These are phyloP conservation scores for Drosophila pseudotalamancana DNA, from an alignment of 2,888 invertebrate genomes.

Conservation along the genomic window DNA sequence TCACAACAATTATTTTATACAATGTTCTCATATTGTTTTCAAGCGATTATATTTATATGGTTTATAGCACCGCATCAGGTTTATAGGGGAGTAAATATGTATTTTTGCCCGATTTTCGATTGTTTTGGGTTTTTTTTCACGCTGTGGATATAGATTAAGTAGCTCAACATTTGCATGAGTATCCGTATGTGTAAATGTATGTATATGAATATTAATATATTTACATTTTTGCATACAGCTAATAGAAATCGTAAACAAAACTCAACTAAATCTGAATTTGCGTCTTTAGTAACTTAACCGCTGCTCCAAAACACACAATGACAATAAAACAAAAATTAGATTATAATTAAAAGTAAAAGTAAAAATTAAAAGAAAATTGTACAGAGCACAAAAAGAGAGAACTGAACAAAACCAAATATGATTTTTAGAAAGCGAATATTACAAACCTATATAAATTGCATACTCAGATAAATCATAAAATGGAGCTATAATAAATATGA, in stretches of 20 bases:
- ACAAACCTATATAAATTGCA: slow-evolving; percentile 17
- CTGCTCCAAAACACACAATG: slow-evolving; percentile 46
- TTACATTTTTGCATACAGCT: slow-evolving; percentile 39
- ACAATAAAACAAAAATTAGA: slow-evolving; percentile 25
- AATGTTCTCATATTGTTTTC: slow-evolving; percentile 8
- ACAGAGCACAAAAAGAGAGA: slow-evolving; percentile 34
- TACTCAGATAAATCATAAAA: slow-evolving; percentile 7
- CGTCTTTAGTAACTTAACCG: slow-evolving; percentile 62
- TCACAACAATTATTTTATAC: slow-evolving; percentile 22
- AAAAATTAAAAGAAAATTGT: slow-evolving; percentile 27
- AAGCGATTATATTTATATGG: slow-evolving; percentile 37
- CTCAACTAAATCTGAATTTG: slow-evolving; percentile 50
- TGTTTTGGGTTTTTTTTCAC: slow-evolving; percentile 12
- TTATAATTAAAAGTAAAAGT: slow-evolving; percentile 22
- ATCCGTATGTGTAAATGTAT: slow-evolving; percentile 42
- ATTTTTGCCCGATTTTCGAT: slow-evolving; percentile 17
- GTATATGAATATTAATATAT: slow-evolving; percentile 29
- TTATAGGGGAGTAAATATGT: slow-evolving; percentile 32
- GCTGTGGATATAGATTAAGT: slow-evolving; percentile 62
- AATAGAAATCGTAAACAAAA: slow-evolving; percentile 40
- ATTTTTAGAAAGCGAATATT: slow-evolving; percentile 5
- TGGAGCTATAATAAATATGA: slow-evolving; percentile 9
- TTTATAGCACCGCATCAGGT: slow-evolving; percentile 56
- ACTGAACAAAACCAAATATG: slow-evolving; percentile 13
- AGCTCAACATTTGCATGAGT: slow-evolving; percentile 61